A percentile compares a stretch with the other conserved stretches of the same genome.
These are phyloP conservation scores for Aphodius sticticus DNA, from an alignment of 2,888 invertebrate genomes.

Conservation along the genomic window DNA sequence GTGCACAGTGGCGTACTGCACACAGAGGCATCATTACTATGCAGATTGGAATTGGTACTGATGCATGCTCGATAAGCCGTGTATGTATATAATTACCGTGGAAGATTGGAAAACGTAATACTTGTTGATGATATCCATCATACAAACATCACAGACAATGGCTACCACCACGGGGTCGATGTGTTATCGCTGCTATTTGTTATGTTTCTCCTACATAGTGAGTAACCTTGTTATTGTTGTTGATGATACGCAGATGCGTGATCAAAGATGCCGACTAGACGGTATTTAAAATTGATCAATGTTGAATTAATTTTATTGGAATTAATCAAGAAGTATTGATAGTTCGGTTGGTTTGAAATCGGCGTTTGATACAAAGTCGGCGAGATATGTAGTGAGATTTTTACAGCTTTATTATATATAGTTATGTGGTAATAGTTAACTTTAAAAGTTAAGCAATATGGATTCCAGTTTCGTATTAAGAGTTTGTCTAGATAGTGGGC, in stretches of 20 bases:
- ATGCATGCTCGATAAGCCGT: not conserved
- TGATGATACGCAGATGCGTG: not conserved
- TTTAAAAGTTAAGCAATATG: not conserved
- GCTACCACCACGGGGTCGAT: constrained; percentile 8
- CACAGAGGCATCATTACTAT: constrained; percentile 17
- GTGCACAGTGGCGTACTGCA: constrained; percentile 11
- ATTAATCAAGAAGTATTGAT: not conserved
- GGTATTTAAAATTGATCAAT: not conserved
- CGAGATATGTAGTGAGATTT: not conserved
- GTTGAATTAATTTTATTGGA: not conserved
- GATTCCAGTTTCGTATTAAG: not conserved
- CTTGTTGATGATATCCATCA: constrained; percentile 10
- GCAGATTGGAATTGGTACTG: constrained; percentile 16
- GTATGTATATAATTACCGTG: constrained; percentile 23
- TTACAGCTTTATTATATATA: not conserved
- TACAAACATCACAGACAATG: constrained; percentile 13
- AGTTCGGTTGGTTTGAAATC: not conserved
- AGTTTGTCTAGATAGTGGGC: too few species aligned
- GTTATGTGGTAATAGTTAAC: not conserved
- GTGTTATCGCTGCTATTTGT: constrained; percentile 11
- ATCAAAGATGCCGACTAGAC: constrained; percentile 4
- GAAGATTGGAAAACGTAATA: constrained; percentile 26
- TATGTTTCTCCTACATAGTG: not conserved
- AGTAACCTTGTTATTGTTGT: not conserved
- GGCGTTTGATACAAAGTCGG: not conserved